Base-by-base conservation (phyloP, 2,113 vertebrate species). In the Xenopus borealis region DNA sequence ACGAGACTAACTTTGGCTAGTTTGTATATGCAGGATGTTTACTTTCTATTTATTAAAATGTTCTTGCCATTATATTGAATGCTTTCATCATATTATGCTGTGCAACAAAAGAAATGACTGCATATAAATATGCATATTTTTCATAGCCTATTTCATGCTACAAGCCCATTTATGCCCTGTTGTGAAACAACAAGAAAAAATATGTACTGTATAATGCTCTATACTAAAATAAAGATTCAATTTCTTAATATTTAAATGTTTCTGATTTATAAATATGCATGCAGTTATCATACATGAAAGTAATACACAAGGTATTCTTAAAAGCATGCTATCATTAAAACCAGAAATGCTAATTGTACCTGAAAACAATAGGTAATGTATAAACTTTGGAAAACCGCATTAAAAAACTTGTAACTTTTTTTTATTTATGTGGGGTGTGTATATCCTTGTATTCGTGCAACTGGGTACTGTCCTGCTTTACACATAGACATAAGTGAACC, bases 31-130 rank as follows among this genome's bases (percentile, higher is more conserved):
- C 33, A 62, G 61, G 17, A 68, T 76, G 64, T 78, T 27, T 71
- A 68, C 78, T 58, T 81, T 78, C 72, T 90, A 82, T 88, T 89
- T 91, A 89, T 92, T 90, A 85, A 79, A 81, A 77, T 67, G 66
- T 62, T 80, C 69, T 79, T 62, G 33, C 79, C 80, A 81, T 16
- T 72, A 69, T 72, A 78, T 81, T 85, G 72, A 11, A 4, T 81
- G 69, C 85, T 82, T 81, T 13, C 50, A 84, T 83, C 81, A 55
- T 55, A 55, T 55, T 55, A 13, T 55, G 18, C 53, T 82, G 87
- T 65, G 53, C 73, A 84, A 79, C 71, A 76, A 89, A 84, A n/a
- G 3, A 76, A 89, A 84, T 18, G 3, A 81, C 79, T 82, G 62
- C 85, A 83, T 80, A 72, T 84, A 84, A 72, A 68, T 71, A 61